phyloP scores from a whole-genome alignment of 2,797 vertebrate species.

The Myotis myotis region DNA sequence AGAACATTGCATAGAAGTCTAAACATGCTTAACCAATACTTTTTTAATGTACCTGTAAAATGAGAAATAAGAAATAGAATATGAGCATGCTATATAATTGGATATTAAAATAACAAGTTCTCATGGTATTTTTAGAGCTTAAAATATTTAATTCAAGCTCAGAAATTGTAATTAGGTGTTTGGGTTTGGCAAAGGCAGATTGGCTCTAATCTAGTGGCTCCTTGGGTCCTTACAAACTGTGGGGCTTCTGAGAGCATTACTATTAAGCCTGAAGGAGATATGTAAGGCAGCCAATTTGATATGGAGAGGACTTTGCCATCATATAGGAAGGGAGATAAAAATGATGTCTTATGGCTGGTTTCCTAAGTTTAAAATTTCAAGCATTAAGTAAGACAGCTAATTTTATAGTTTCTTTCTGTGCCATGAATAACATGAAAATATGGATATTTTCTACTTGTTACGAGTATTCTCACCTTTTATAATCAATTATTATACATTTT shows the following conservation, averaged over 20 bases:
- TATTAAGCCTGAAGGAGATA: slow-evolving; percentile 49
- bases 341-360: slow-evolving; percentile 38
- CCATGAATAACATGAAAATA: not conserved
- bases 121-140: not conserved
- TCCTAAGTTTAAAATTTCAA: slow-evolving; percentile 68
- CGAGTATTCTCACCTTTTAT: not conserved
- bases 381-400: slow-evolving; percentile 18
- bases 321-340: slow-evolving; percentile 71
- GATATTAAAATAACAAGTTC: not conserved
- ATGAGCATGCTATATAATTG: not conserved
- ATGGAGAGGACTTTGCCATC: slow-evolving; percentile 56
- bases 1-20: not conserved
- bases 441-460: not conserved
- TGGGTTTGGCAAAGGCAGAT: slow-evolving; percentile 3
- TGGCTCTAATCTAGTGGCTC: slow-evolving; percentile 14
- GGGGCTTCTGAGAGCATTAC: slow-evolving; percentile 37
- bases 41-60: not conserved
- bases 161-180: not conserved
- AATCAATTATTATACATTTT: slow-evolving; percentile 40
- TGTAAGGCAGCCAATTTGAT: slow-evolving; percentile 58
- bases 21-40: not conserved
- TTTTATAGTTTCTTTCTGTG: slow-evolving; percentile 41
- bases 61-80: not conserved
- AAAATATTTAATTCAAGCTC: slow-evolving; percentile 13
- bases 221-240: slow-evolving; percentile 36